Conservation (phyloP, 30 jellyfish, hydroid and myxozoan species). For the Cassiopea andromeda region DNA sequence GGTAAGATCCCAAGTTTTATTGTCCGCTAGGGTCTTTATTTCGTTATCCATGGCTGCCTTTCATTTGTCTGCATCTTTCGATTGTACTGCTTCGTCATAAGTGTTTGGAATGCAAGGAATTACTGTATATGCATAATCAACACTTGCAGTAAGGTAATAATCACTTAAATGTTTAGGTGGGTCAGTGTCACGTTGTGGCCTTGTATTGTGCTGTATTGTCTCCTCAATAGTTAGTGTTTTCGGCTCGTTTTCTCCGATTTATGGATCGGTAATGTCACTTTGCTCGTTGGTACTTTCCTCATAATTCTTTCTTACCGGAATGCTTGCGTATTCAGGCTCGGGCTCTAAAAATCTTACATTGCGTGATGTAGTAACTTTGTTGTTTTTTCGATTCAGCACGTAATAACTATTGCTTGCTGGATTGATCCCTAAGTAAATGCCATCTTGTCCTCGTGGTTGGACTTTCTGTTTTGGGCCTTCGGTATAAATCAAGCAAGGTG, state of each 20-base stretch:
- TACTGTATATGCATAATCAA: conserved; percentile 36
- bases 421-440: conserved; percentile 50
- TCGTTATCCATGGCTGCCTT: conserved; percentile 49
- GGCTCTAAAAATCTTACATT: too few species aligned
- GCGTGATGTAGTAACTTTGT: not conserved
- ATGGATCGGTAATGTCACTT: not conserved
- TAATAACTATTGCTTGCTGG: conserved; percentile 13
- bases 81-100: conserved; percentile 32
- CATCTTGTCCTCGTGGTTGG: conserved; percentile 40
- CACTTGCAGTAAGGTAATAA: conserved; percentile 23
- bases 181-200: conserved; percentile 25
- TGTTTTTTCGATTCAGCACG: conserved; percentile 16
- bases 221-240: too few species aligned
- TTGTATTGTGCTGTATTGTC: not conserved
- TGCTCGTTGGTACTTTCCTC: too few species aligned
- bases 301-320: not conserved
- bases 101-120: conserved; percentile 14
- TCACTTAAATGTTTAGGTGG: conserved; percentile 16
- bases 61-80: conserved; percentile 50
- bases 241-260: not conserved
- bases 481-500: too few species aligned
- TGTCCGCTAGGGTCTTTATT: conserved; percentile 21
- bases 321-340: not conserved
- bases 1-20: conserved; percentile 33
- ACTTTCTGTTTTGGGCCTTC: conserved; percentile 22